phyloP scores from a whole-genome alignment of 2,797 vertebrate species.

The Microhierax caerulescens region DNA sequence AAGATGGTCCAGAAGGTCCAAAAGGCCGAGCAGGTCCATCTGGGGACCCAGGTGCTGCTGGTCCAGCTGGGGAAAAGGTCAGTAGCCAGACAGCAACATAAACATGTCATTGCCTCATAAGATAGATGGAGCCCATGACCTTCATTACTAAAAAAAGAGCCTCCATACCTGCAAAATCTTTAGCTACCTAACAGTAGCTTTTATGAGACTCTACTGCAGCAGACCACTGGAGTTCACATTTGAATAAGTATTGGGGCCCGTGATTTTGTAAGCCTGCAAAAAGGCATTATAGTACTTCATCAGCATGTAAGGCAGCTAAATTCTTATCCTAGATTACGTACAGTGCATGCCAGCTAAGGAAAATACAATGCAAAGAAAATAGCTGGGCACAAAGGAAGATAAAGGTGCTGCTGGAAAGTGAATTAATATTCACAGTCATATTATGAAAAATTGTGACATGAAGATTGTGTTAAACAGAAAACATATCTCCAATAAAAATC shows the following conservation, averaged over 20 bases:
- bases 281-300: neutral
- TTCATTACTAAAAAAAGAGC: neutral
- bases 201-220: neutral
- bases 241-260: neutral
- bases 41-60: conserved; percentile 89
- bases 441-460: neutral
- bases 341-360: neutral
- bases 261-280: neutral
- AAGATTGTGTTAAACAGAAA: neutral
- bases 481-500: neutral
- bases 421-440: neutral
- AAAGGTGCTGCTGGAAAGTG: neutral
- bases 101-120: neutral
- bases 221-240: neutral
- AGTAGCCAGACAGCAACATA: neutral
- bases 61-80: conserved; percentile 95
- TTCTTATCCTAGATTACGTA: neutral
- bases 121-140: neutral
- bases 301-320: neutral
- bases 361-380: neutral
- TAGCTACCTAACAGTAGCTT: neutral
- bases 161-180: neutral
- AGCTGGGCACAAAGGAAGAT: neutral
- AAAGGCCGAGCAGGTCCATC: conserved; percentile 92
- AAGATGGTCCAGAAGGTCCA: conserved; percentile 97